Evolutionary conservation across 2,797 vertebrate species (phyloP).

Genomic region (Nasua narica): DNA sequence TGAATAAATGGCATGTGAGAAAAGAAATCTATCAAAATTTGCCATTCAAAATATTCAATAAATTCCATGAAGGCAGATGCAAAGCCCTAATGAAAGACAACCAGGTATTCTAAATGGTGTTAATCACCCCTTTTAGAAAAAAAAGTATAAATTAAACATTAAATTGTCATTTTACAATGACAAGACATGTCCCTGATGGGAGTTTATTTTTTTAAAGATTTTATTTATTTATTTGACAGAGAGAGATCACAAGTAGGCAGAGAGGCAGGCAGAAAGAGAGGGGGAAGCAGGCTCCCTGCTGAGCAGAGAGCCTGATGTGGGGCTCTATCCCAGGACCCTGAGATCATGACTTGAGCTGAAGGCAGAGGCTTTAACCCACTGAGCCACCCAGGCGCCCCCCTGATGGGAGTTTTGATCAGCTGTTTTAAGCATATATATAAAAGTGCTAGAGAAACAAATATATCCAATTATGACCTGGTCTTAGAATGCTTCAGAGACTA

Average conservation of each 20-base stretch:
- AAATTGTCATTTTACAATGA: constrained; percentile 14
- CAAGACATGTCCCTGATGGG: neutral
- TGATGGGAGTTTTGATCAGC: neutral
- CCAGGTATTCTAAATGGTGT: neutral
- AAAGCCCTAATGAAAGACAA: neutral
- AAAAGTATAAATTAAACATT: neutral
- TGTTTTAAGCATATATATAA: neutral
- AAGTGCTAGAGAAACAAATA: neutral
- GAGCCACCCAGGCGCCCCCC: no score
- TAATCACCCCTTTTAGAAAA: neutral
- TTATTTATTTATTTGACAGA: no score
- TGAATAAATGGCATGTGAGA: neutral
- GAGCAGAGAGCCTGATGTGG: no score
- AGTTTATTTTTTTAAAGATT: no score
- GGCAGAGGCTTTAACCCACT: no score
- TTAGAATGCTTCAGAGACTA: constrained; percentile 5
- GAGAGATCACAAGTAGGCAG: no score
- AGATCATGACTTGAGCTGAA: no score
- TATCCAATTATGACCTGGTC: neutral
- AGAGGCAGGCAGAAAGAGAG: no score
- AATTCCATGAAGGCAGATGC: neutral
- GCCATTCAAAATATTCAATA: constrained; percentile 9
- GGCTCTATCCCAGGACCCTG: no score
- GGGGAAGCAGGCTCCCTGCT: no score
- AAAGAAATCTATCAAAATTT: neutral